phyloP scores from a whole-genome alignment of 2,888 invertebrate species.

The Phyllotreta striolata region DNA sequence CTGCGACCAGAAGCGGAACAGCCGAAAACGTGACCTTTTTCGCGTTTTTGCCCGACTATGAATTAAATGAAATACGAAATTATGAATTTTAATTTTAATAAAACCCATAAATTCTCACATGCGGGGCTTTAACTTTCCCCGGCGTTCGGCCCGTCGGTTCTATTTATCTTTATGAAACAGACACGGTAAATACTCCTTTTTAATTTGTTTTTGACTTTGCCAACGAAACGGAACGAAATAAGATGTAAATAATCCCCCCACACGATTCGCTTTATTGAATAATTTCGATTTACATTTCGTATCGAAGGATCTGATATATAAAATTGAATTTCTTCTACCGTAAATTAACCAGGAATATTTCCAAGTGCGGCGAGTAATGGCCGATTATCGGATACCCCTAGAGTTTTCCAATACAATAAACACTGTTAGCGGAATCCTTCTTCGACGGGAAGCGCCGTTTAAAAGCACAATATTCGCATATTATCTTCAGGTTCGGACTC shows the following conservation, averaged over 20 bases:
- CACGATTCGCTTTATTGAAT: too few species aligned
- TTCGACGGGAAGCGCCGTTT: constrained; percentile 11
- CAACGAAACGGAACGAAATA: too few species aligned
- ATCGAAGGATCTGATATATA: too few species aligned
- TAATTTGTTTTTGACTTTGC: neutral
- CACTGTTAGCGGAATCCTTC: constrained; percentile 3
- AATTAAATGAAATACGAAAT: neutral
- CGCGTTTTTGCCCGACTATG: constrained; percentile 2
- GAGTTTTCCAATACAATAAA: constrained; percentile 7
- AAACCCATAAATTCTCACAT: constrained; percentile 4
- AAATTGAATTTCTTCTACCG: too few species aligned
- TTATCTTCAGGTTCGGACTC: constrained; percentile 16
- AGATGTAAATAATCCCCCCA: too few species aligned
- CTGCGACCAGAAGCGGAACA: constrained; percentile 19
- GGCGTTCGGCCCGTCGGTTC: neutral
- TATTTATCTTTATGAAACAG: constrained; percentile 7
- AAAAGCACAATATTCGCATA: constrained; percentile 20
- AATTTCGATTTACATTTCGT: too few species aligned
- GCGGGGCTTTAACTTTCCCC: neutral
- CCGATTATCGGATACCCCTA: neutral
- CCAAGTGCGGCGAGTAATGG: too few species aligned
- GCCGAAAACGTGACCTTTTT: constrained; percentile 15
- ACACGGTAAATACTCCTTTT: constrained; percentile 6
- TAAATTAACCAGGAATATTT: too few species aligned
- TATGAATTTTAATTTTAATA: constrained; percentile 10